Percentiles rank a stretch among this genome's conserved stretches.
Evolutionary conservation across 2,113 vertebrate species (phyloP).

Genomic region (Hucho hucho): DNA sequence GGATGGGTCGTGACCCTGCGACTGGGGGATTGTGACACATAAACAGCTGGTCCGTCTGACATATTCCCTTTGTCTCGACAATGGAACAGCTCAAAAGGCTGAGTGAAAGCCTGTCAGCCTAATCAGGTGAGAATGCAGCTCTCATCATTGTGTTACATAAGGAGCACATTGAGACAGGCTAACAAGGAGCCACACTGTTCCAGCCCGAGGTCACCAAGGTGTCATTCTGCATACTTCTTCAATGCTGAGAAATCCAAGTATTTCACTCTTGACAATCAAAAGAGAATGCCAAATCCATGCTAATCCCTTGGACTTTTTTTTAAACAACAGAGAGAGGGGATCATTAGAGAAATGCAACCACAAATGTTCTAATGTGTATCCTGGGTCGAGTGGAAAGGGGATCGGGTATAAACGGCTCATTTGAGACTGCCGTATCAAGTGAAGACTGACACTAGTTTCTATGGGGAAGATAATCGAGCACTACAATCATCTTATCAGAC

Average conservation of each 20-base stretch:
- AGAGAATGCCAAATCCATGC: conserved; percentile 51
- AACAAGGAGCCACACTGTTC: conserved; percentile 28
- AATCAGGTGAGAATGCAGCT: conserved; percentile 22
- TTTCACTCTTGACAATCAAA: conserved; percentile 36
- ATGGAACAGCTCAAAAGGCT: conserved; percentile 37
- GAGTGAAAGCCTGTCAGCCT: conserved; percentile 44
- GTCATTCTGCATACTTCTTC: conserved; percentile 35
- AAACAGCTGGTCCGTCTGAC: conserved; percentile 62
- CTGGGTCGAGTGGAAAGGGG: conserved; percentile 19
- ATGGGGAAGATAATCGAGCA: conserved; percentile 32
- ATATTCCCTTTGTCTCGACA: conserved; percentile 51
- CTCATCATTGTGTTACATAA: conserved; percentile 27
- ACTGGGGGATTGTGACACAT: conserved; percentile 52
- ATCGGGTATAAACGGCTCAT: conserved; percentile 39
- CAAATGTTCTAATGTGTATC: conserved; percentile 39
- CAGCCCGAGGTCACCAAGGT: conserved; percentile 44
- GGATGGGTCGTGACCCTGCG: conserved; percentile 55
- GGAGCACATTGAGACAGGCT: conserved; percentile 26
- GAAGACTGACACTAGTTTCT: conserved; percentile 21
- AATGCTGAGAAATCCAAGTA: conserved; percentile 35
- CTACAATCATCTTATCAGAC: conserved; percentile 12
- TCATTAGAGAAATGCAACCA: conserved; percentile 40
- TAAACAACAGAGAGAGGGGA: conserved; percentile 42
- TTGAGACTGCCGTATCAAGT: conserved; percentile 24
- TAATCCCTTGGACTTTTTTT: conserved; percentile 44